Base-by-base conservation (phyloP, 2,888 invertebrate genomes). In the Lepetodrilus schrolli region DNA sequence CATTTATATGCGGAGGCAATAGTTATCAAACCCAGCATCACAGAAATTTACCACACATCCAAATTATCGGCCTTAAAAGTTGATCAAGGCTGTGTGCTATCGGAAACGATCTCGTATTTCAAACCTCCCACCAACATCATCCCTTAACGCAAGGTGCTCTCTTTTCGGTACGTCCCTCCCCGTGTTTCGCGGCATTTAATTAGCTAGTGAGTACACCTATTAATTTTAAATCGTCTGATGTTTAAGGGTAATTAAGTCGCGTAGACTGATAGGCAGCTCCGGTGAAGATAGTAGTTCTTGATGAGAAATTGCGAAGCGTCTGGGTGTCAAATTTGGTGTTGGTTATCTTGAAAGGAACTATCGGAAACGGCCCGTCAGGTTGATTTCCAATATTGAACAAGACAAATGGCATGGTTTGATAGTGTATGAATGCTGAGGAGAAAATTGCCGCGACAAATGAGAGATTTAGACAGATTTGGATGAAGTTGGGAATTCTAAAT, bases 181-280 rank as follows among this genome's bases (percentile, higher is more conserved):
- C 30, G 17, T 34, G 58, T 58, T 58, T 30, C 26, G 13, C 58
- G 30, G 26, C 34, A 30, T 58, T 58, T 58, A 58, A 58, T 58
- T 58, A 58, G 58, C 58, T 34, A 13, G 26, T 58, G 26, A 23
- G 26, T 17, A 58, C 58, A 58, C 58, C 58, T 58, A 58, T 58
- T 58, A 58, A 58, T 58, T 58, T 58, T 58, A 58, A 58, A 58
- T 58, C 58, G 58, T 58, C 58, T 58, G 58, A 58, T 58, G 58
- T 58, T 58, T 58, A 58, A 17, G 58, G 58, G 58, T 58, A 58
- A 58, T 58, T 58, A 58, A 26, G 58, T 58, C 17, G 13, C 58
- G 26, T 34, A 58, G 58, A 58, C 58, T 30, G 58, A 58, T 58
- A 58, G 58, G 30, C 58, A 58, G 58, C 34, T 58, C 34, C 17